phyloP scores from a whole-genome alignment of 2,888 invertebrate genomes.

The Apodemia hepburni region DNA sequence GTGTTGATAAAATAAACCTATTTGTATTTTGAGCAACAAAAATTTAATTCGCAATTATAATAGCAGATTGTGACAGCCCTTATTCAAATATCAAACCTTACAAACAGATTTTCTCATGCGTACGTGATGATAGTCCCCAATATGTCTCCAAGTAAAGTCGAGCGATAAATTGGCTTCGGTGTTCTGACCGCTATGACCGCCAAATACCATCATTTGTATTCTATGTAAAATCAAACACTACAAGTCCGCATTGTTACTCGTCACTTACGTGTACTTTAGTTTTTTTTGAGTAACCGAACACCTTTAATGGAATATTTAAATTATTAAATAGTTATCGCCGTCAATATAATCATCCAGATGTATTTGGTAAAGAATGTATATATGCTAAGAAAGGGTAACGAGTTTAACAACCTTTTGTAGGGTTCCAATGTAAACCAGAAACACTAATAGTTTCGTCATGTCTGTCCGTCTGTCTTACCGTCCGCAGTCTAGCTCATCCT shows the following conservation, averaged over 20 bases:
- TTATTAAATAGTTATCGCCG: constrained; percentile 6
- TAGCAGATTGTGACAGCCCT: constrained; percentile 21
- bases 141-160: constrained; percentile 42
- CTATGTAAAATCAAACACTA: constrained; percentile 36
- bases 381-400: too few species aligned
- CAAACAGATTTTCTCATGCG: constrained; percentile 60
- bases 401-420: too few species aligned
- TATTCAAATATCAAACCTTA: constrained; percentile 48
- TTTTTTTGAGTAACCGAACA: constrained; percentile 27
- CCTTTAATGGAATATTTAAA: constrained; percentile 9
- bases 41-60: too few species aligned
- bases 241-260: constrained; percentile 43
- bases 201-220: constrained; percentile 68
- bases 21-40: too few species aligned
- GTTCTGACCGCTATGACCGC: constrained; percentile 53
- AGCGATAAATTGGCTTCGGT: constrained; percentile 54
- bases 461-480: too few species aligned
- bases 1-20: too few species aligned
- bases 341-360: too few species aligned
- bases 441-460: too few species aligned
- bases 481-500: too few species aligned
- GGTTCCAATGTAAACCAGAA: too few species aligned
- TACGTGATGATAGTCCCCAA: constrained; percentile 47
- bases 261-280: constrained; percentile 43
- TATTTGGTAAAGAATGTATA: too few species aligned